These are phyloP conservation scores for Cygnus olor DNA, from an alignment of 2,797 vertebrate genomes.

Conservation along the genomic window DNA sequence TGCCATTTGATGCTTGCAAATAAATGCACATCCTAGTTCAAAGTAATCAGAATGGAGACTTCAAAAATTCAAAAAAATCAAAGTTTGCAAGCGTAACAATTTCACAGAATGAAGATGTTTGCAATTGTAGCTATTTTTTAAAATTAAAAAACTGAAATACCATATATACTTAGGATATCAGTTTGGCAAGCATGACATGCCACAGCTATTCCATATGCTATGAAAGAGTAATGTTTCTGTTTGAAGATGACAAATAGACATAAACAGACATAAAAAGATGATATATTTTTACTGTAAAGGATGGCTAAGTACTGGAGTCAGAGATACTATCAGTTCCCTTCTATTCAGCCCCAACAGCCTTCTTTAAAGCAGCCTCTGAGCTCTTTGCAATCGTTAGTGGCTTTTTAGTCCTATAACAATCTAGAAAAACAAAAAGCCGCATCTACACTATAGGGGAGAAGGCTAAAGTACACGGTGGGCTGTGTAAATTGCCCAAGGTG, in stretches of 20 bases:
- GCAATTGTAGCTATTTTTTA: background rate
- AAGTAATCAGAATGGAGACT: background rate
- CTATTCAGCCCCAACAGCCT: background rate
- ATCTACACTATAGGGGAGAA: background rate
- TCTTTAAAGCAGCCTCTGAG: background rate
- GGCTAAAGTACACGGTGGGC: background rate
- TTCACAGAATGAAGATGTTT: fast-evolving
- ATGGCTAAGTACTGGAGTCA: background rate
- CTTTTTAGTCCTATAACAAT: background rate
- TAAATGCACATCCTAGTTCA: background rate
- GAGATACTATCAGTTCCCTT: background rate
- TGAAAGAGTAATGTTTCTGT: background rate
- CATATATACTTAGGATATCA: background rate
- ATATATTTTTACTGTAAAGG: background rate
- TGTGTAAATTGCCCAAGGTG: background rate
- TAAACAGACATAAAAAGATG: background rate
- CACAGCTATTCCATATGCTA: background rate
- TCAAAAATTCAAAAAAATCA: background rate
- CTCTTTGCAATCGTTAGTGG: background rate
- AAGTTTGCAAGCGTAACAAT: background rate
- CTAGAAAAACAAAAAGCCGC: background rate
- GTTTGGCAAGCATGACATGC: background rate
- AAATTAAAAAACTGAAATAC: background rate
- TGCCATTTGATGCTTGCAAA: background rate
- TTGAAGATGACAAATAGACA: background rate